Evolutionary conservation across 1,140 invertebrate species (phyloP), one percentile per base, ranked within the genome.

Genomic region (Drosophila azteca): DNA sequence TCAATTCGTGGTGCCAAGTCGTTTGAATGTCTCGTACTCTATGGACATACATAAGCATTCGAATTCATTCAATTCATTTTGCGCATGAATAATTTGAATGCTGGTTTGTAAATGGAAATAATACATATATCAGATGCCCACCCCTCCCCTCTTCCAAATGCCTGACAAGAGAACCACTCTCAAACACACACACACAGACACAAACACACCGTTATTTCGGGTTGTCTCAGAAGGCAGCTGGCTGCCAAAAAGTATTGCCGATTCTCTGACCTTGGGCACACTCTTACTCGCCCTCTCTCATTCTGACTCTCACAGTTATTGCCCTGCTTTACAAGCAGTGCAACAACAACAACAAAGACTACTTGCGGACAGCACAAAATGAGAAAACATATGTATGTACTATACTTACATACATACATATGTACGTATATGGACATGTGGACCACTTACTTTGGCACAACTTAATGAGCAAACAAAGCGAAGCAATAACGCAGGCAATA

Each of bases 381-480:
- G 69, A 63, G 62, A 58, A 80, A 85, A 66, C 80, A 50, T 64
- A 20, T 20, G 17, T 64, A 20, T 20, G 17, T 20, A 20, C 17
- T 20, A 20, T 20, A 20, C 17, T 1, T 20, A 20, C 17, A 20
- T 20, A 20, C 17, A 20, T 20, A 20, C 17, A 20, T 20, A 20
- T 1, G 1, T 20, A 20, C 17, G 1, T 1, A 20, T 20, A 60
- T 87, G 61, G 3, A 31, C 31, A 8, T 11, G 11, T 11, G 35
- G 46, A 55, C 79, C 75, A 82, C 82, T 85, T 87, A 75, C 11
- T 39, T 11, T 39, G 11, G 35, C 35, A 13, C 62, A 75, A 48
- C 71, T 61, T 87, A 87, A 87, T 87, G 74, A 82, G 83, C 70
- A 79, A 76, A 87, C 82, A 87, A 87, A 68, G 82, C 63, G 45